Conservation (phyloP, 2,797 vertebrate genomes). For the Sebastolobus altivelis region DNA sequence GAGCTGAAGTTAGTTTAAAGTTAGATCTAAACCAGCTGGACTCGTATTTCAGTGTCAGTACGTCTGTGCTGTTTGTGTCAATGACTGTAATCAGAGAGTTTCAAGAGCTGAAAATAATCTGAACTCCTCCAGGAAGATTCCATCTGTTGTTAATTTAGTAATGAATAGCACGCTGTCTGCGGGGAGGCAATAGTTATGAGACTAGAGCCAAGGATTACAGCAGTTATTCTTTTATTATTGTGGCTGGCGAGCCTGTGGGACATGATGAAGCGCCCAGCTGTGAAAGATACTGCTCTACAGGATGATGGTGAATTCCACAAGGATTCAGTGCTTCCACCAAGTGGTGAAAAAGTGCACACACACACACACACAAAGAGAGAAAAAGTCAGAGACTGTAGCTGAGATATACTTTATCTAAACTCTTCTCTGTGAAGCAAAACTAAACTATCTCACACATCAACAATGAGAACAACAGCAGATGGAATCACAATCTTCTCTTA, state of each 20-base stretch:
- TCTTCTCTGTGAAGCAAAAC: slow-evolving; percentile 9
- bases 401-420: slow-evolving; percentile 11
- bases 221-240: neutral
- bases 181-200: neutral
- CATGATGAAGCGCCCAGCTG: neutral
- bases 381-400: neutral
- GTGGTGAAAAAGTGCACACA: slow-evolving; percentile 28
- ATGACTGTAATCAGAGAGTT: no score
- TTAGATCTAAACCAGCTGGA: no score
- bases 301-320: neutral
- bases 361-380: neutral
- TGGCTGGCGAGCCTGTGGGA: neutral
- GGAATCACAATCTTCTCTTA: neutral
- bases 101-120: no score
- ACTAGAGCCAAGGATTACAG: neutral
- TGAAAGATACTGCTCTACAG: neutral
- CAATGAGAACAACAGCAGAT: neutral
- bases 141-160: neutral
- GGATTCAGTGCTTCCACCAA: slow-evolving; percentile 26
- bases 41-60: no score
- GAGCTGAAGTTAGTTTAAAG: no score
- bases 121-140: no score
- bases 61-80: no score
- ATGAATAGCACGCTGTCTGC: neutral
- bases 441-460: neutral